Conservation (phyloP, 2,888 invertebrate species). For the Branchipolynoe longqiensis region DNA sequence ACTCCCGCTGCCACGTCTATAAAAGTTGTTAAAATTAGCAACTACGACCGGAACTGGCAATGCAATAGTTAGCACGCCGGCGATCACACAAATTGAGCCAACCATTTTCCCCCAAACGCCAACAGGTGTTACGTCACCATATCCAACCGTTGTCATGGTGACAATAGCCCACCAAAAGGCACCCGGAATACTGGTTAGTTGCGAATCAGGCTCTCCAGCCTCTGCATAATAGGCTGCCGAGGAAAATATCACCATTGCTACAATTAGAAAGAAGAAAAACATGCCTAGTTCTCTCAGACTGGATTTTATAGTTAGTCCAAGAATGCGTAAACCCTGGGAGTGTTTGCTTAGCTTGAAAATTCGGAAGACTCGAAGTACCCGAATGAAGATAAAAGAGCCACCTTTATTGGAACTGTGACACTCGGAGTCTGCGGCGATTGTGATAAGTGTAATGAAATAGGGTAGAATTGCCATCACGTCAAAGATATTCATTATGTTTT, state of each 20-base stretch:
- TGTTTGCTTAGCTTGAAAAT: slow-evolving; percentile 80
- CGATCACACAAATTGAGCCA: slow-evolving; percentile 71
- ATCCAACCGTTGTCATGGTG: slow-evolving; percentile 74
- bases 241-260: slow-evolving; percentile 79
- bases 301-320: slow-evolving; percentile 78
- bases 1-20: slow-evolving; percentile 70
- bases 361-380: slow-evolving; percentile 78
- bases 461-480: slow-evolving; percentile 80
- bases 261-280: slow-evolving; percentile 80
- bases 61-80: slow-evolving; percentile 72
- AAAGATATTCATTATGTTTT: slow-evolving; percentile 78
- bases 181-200: slow-evolving; percentile 79
- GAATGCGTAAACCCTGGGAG: slow-evolving; percentile 79
- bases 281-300: slow-evolving; percentile 79
- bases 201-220: slow-evolving; percentile 70
- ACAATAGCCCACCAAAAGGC: slow-evolving; percentile 82
- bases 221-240: slow-evolving; percentile 80
- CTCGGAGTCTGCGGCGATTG: slow-evolving; percentile 66
- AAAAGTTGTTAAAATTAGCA: slow-evolving; percentile 73
- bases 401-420: slow-evolving; percentile 71
- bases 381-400: slow-evolving; percentile 73
- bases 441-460: slow-evolving; percentile 77
- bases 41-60: slow-evolving; percentile 73
- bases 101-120: slow-evolving; percentile 72
- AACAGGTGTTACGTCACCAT: slow-evolving; percentile 72